These are phyloP conservation scores for Astreopora myriophthalma DNA, from an alignment of 64 coral and sea anemone genomes.

Conservation along the genomic window DNA sequence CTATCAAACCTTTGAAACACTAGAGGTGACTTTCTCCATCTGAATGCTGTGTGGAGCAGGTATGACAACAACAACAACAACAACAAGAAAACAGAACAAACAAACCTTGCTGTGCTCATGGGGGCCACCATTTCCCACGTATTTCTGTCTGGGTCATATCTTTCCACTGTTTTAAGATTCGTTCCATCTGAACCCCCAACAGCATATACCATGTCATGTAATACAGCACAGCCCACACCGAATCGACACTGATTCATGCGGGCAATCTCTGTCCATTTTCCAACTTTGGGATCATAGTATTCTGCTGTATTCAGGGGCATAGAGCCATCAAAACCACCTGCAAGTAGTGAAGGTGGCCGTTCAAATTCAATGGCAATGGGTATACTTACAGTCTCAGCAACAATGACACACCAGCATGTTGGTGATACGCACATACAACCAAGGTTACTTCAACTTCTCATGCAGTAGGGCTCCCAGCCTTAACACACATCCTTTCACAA, in stretches of 20 bases:
- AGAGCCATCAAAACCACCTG: conserved; percentile 97
- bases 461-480: too few species aligned
- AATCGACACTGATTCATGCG: conserved; percentile 97
- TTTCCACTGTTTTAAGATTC: conserved; percentile 87
- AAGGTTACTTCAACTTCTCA: too few species aligned
- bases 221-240: conserved; percentile 91
- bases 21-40: neutral
- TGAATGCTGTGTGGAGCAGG: neutral
- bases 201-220: conserved; percentile 82
- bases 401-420: too few species aligned
- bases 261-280: conserved; percentile 89
- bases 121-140: conserved; percentile 87
- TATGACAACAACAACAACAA: neutral
- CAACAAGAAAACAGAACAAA: neutral
- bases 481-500: too few species aligned
- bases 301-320: conserved; percentile 98
- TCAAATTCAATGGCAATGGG: too few species aligned
- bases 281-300: conserved; percentile 86
- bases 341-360: neutral
- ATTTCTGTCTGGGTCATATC: conserved; percentile 88
- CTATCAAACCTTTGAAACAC: too few species aligned
- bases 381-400: too few species aligned
- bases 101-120: conserved; percentile 93
- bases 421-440: too few species aligned
- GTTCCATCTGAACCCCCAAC: conserved; percentile 96